Conservation (phyloP, 2,888 invertebrate genomes). For the Drosophila greeni region DNA sequence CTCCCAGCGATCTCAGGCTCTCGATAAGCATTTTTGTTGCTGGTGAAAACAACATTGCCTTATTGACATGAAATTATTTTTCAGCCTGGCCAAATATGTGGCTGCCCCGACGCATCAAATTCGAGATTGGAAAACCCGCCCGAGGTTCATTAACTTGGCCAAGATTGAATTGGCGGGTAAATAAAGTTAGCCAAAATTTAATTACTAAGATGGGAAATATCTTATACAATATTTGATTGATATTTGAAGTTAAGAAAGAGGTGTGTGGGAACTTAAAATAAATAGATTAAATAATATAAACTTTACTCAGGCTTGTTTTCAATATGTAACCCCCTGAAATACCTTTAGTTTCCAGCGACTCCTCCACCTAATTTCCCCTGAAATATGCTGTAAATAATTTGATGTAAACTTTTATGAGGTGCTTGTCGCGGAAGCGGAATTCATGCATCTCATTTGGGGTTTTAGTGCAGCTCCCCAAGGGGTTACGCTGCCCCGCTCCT, state of each 20-base stretch:
- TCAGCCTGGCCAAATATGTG: conserved; percentile 46
- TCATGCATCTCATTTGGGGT: conserved; percentile 66
- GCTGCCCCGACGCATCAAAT: conserved; percentile 15
- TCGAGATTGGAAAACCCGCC: conserved; percentile 27
- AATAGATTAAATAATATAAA: background rate
- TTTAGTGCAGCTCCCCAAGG: conserved; percentile 54
- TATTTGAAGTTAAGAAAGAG: too few relatives aligned
- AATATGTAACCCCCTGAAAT: background rate
- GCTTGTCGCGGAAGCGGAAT: conserved; percentile 23
- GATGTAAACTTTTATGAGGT: conserved; percentile 60
- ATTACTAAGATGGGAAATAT: background rate
- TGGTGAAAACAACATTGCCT: conserved; percentile 69
- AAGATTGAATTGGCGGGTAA: conserved; percentile 20
- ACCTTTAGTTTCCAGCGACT: background rate
- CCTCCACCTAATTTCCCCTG: conserved; percentile 6
- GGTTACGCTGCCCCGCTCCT: conserved; percentile 23
- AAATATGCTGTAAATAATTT: conserved; percentile 51
- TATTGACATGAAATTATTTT: conserved; percentile 53
- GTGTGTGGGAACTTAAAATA: background rate
- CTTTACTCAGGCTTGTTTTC: background rate
- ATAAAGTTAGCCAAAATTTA: conserved; percentile 55
- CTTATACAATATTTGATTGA: background rate
- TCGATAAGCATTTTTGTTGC: conserved; percentile 56
- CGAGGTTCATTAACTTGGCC: conserved; percentile 33
- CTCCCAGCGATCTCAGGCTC: conserved; percentile 46